Evolutionary conservation across 2,797 vertebrate genomes (phyloP), one percentile per base, ranked within the genome.

Genomic region (Oreochromis mossambicus): DNA sequence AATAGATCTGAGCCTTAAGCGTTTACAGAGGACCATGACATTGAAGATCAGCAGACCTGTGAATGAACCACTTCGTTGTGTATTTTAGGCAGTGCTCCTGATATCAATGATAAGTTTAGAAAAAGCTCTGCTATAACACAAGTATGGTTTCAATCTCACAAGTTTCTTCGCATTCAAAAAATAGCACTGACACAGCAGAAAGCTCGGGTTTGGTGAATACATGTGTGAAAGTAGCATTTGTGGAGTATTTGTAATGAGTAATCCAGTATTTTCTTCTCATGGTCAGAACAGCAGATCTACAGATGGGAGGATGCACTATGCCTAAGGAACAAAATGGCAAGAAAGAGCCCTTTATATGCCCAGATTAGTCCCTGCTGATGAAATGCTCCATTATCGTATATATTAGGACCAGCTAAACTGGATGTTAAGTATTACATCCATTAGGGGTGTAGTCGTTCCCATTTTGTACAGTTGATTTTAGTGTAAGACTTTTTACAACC

Each of bases 271-370:
- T 78, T 85, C 83, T 82, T 41, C 3, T 83, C 83, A 83, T 61
- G 14, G 78, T 83, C 68, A 61, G 85, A 89, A 89, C 89, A 92
- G 83, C 90, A 87, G 78, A 83, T 87, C 87, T 83, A 89, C 83
- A 84, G 89, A 92, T 83, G 83, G 82, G 82, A 54, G 29, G 34
- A 77, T 82, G 76, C 88, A 88, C 41, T 88, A 88, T 92, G 88
- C 91, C 88, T 79, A 6, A 51, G 32, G 48, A 78, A 68, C 68
- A 79, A 61, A 82, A 46, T 48, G 8, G 8, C 51, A 89, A 89
- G 73, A 92, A 91, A 91, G 85, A 83, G 79, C 34, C 70, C 70
- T 84, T 90, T 89, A 87, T 91, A 70, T 12, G 15, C 79, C 58
- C 46, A 51, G 54, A 86, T 77, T 68, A 76, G 26, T 50, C 46